These are phyloP conservation scores for Azemiops feae DNA, from an alignment of 2,113 vertebrate genomes.

Conservation along the genomic window DNA sequence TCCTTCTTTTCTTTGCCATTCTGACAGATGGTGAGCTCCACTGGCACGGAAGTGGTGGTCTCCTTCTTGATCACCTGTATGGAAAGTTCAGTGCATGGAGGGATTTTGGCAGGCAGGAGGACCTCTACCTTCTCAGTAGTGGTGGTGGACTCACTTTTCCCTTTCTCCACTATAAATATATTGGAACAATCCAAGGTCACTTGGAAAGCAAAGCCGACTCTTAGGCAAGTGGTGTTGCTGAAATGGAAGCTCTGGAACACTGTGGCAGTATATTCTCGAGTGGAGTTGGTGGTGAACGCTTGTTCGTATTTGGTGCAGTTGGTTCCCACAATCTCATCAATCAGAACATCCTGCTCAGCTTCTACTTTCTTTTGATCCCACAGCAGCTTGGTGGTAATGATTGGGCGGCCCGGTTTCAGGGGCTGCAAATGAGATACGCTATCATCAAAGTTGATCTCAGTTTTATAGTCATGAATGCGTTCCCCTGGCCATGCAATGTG, in stretches of 20 bases:
- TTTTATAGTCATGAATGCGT: constrained; percentile 43
- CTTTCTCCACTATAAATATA: constrained; percentile 60
- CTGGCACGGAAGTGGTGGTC: constrained; percentile 40
- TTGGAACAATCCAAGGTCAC: constrained; percentile 52
- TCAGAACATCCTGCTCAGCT: constrained; percentile 56
- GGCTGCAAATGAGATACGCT: constrained; percentile 61
- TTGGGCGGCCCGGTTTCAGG: constrained; percentile 31
- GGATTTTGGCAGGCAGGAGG: constrained; percentile 54
- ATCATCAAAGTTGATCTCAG: constrained; percentile 49
- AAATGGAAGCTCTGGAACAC: constrained; percentile 66
- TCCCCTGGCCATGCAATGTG: constrained; percentile 58
- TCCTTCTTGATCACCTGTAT: constrained; percentile 61
- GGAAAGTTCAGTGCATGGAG: constrained; percentile 39
- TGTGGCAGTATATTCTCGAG: constrained; percentile 54
- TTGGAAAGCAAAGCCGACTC: constrained; percentile 57
- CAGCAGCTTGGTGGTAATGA: constrained; percentile 33
- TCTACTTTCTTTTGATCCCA: constrained; percentile 63
- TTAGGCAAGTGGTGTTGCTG: constrained; percentile 57
- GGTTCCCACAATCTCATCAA: constrained; percentile 64
- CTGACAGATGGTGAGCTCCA: constrained; percentile 62
- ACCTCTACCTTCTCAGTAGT: constrained; percentile 52
- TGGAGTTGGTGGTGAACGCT: constrained; percentile 47
- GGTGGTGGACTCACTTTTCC: constrained; percentile 51
- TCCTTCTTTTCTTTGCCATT: constrained; percentile 44
- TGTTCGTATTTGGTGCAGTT: constrained; percentile 59